A percentile compares a stretch with the other conserved stretches of the same genome.
Evolutionary conservation across 2,888 invertebrate genomes (phyloP).

Genomic region (Agrilus biguttatus): DNA sequence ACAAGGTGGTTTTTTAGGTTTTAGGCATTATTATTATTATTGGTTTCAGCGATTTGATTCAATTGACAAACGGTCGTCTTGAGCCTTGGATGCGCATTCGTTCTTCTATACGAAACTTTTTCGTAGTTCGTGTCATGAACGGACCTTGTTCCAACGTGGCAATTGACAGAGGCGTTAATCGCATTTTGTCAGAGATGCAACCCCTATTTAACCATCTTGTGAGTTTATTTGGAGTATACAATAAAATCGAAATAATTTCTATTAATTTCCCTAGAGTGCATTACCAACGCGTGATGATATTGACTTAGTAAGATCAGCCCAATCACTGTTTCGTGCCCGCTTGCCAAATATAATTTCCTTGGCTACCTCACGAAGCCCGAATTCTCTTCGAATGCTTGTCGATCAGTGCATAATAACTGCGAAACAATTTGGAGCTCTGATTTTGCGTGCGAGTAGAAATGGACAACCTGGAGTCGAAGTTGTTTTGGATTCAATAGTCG

Average conservation of each 20-base stretch:
- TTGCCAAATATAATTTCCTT: slow-evolving; percentile 24
- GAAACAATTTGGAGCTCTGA: slow-evolving; percentile 23
- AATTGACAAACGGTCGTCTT: slow-evolving; percentile 25
- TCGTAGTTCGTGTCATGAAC: slow-evolving; percentile 30
- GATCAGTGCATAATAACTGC: slow-evolving; percentile 18
- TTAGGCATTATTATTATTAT: neutral
- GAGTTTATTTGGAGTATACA: slow-evolving; percentile 13
- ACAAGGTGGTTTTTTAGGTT: slow-evolving; percentile 1
- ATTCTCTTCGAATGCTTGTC: slow-evolving; percentile 17
- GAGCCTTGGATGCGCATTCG: slow-evolving; percentile 32
- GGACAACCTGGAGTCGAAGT: slow-evolving; percentile 30
- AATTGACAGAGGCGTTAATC: slow-evolving; percentile 30
- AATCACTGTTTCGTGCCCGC: slow-evolving; percentile 21
- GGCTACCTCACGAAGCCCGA: slow-evolving; percentile 15
- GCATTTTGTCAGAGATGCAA: slow-evolving; percentile 30
- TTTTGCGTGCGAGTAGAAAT: slow-evolving; percentile 22
- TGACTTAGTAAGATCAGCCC: slow-evolving; percentile 24
- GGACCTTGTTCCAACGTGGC: slow-evolving; percentile 28
- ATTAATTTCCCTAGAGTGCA: slow-evolving; percentile 15
- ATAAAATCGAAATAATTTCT: neutral
- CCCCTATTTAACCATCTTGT: slow-evolving; percentile 32
- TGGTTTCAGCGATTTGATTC: slow-evolving; percentile 24
- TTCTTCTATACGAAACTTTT: slow-evolving; percentile 32
- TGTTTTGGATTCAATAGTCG: slow-evolving; percentile 27
- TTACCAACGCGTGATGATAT: slow-evolving; percentile 24